Conservation (phyloP, 2,797 vertebrate genomes). For the Tauraco hartlaubi region DNA sequence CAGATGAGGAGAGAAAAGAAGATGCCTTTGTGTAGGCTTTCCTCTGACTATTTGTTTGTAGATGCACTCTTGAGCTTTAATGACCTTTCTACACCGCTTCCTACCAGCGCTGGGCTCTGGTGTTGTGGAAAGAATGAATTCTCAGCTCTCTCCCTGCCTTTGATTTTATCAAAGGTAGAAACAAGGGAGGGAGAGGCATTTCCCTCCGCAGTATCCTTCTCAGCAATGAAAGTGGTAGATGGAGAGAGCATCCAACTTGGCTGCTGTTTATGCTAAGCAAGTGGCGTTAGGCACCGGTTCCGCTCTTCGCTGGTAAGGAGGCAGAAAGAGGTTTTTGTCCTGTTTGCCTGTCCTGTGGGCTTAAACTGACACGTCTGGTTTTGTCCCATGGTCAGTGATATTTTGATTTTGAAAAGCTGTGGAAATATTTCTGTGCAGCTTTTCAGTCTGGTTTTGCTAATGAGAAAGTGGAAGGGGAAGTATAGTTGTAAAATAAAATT, state of each 20-base stretch:
- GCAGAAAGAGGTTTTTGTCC: not conserved
- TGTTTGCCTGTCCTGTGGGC: not conserved
- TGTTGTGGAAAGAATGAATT: not conserved
- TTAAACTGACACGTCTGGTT: not conserved
- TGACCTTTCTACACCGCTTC: not conserved
- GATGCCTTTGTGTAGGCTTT: constrained; percentile 38
- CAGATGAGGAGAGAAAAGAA: constrained; percentile 39
- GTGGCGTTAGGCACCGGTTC: accelerated
- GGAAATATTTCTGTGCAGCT: not conserved
- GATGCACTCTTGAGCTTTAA: not conserved
- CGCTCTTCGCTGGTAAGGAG: not conserved
- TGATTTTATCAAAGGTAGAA: constrained; percentile 26
- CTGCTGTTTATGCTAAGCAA: not conserved
- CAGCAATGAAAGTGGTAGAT: not conserved
- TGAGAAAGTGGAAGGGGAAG: not conserved
- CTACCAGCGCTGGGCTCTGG: not conserved
- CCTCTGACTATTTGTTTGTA: not conserved
- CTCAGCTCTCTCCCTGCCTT: not conserved
- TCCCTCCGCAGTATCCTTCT: not conserved
- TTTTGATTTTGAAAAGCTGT: constrained; percentile 3
- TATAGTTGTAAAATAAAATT: not conserved
- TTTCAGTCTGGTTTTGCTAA: not conserved
- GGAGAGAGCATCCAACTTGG: not conserved
- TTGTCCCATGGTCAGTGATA: not conserved
- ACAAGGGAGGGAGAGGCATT: not conserved